phyloP scores from a whole-genome alignment of 2,888 invertebrate genomes.

The Malacosoma neustria region DNA sequence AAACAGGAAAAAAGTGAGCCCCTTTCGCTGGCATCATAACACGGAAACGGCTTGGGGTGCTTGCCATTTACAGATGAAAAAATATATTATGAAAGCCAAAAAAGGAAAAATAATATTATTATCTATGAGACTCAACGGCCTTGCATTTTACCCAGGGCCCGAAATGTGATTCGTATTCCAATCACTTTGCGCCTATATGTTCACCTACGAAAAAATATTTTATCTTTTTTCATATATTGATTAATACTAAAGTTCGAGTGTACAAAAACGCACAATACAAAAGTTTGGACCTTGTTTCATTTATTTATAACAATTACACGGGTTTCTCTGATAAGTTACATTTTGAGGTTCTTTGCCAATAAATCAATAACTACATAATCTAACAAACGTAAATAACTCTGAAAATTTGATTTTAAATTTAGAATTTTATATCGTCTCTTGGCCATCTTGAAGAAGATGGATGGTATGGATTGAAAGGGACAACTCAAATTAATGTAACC shows the following conservation, averaged over 20 bases:
- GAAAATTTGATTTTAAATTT: too few relatives aligned
- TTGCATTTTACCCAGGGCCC: background rate
- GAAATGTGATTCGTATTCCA: background rate
- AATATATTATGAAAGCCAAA: background rate
- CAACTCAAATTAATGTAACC: too few relatives aligned
- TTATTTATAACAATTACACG: too few relatives aligned
- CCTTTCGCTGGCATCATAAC: background rate
- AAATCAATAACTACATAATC: too few relatives aligned
- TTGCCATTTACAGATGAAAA: slow-evolving; percentile 1
- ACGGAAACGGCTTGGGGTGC: background rate
- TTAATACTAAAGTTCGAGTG: background rate
- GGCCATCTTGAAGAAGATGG: too few relatives aligned
- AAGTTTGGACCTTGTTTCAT: background rate
- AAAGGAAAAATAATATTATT: too few relatives aligned
- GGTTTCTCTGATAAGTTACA: too few relatives aligned
- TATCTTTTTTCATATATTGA: background rate
- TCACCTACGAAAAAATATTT: background rate
- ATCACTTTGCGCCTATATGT: background rate
- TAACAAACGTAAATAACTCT: too few relatives aligned
- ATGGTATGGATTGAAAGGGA: too few relatives aligned
- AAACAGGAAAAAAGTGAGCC: slow-evolving; percentile 2
- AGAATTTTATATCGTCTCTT: too few relatives aligned
- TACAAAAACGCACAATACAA: too few relatives aligned
- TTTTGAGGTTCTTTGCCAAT: too few relatives aligned
- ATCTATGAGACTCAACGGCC: background rate